phyloP scores from a whole-genome alignment of 2,113 vertebrate genomes.

The Neomonachus schauinslandi region DNA sequence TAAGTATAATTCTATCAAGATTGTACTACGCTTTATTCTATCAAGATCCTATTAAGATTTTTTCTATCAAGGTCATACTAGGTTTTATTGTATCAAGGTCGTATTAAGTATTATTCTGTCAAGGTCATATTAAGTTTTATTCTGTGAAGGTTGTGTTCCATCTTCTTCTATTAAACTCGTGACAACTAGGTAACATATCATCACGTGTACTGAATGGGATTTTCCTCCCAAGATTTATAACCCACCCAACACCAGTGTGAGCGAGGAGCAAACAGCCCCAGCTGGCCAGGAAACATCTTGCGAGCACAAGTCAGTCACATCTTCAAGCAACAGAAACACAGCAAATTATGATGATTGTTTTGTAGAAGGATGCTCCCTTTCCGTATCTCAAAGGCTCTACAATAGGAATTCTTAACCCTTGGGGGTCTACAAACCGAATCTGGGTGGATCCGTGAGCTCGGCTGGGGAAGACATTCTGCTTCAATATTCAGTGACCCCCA shows the following conservation, averaged over 20 bases:
- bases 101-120: accelerated
- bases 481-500: background rate
- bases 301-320: background rate
- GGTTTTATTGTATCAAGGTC: too few species aligned
- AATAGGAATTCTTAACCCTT: too few species aligned
- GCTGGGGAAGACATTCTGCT: accelerated
- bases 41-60: too few species aligned
- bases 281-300: accelerated
- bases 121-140: too few species aligned
- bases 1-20: too few species aligned
- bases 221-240: too few species aligned
- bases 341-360: accelerated
- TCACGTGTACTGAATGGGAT: accelerated
- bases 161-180: background rate
- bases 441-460: too few species aligned
- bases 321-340: too few species aligned
- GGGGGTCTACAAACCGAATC: too few species aligned
- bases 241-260: accelerated
- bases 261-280: too few species aligned
- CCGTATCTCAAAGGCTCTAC: accelerated
- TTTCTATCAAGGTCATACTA: too few species aligned
- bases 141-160: accelerated
- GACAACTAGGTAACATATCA: background rate
- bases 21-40: background rate
- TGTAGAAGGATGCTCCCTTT: background rate